Percentiles rank a stretch among this genome's conserved stretches.
Conservation (phyloP, 2,797 vertebrate species). For the Sebastes reedi region DNA sequence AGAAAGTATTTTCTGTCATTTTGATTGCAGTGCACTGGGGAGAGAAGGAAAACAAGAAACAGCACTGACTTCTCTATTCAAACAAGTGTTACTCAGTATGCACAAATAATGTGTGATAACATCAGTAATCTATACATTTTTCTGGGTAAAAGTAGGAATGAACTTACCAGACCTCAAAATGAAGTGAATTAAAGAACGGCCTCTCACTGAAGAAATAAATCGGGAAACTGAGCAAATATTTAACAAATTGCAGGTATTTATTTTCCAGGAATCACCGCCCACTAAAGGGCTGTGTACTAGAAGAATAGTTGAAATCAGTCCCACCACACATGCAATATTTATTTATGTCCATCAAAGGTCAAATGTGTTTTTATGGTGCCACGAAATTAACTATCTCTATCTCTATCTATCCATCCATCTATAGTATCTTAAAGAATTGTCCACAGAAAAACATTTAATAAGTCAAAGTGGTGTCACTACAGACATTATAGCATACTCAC, state of each 20-base stretch:
- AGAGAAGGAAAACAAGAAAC: background rate
- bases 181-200: background rate
- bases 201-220: background rate
- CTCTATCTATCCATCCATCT: no score
- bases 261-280: conserved; percentile 15
- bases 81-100: background rate
- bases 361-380: no score
- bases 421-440: no score
- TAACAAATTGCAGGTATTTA: no score
- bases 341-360: no score
- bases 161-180: conserved; percentile 14
- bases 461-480: no score
- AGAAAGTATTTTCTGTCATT: conserved; percentile 11
- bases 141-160: background rate
- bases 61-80: background rate
- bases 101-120: background rate
- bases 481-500: no score
- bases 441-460: no score
- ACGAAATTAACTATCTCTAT: no score
- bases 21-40: background rate
- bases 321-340: no score
- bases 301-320: background rate
- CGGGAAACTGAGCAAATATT: background rate
- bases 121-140: background rate
- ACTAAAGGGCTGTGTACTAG: background rate